Evolutionary conservation across 2,797 vertebrate genomes (phyloP).

Genomic region (Borostomias antarcticus): DNA sequence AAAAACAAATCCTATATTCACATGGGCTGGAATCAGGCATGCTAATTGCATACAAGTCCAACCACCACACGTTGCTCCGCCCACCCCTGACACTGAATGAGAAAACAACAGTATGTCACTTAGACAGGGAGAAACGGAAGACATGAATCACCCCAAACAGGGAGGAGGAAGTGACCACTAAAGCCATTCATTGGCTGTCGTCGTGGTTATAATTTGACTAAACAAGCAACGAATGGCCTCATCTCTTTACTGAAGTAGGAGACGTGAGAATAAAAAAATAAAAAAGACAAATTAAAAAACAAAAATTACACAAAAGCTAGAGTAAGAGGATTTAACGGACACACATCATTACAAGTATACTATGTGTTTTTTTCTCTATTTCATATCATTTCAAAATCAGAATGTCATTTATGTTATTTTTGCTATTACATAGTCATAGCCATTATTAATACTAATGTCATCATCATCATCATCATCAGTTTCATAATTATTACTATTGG

Average conservation of each 20-base stretch:
- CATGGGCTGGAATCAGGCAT: slow-evolving; percentile 54
- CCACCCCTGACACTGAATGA: slow-evolving; percentile 28
- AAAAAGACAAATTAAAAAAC: slow-evolving; percentile 35
- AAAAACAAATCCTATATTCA: slow-evolving; percentile 36
- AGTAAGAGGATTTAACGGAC: slow-evolving; percentile 56
- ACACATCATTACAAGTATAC: slow-evolving; percentile 67
- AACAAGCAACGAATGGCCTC: slow-evolving; percentile 45
- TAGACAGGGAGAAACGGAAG: slow-evolving; percentile 67
- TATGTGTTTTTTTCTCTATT: slow-evolving; percentile 53
- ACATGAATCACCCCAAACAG: slow-evolving; percentile 65
- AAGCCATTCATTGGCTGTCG: slow-evolving; percentile 49
- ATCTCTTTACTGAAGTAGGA: slow-evolving; percentile 45
- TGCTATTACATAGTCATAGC: slow-evolving; percentile 44
- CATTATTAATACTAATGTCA: slow-evolving; percentile 40
- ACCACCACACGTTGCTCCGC: slow-evolving; percentile 22
- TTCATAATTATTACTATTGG: slow-evolving; percentile 67
- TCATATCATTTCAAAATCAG: slow-evolving; percentile 57
- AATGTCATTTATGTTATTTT: slow-evolving; percentile 58
- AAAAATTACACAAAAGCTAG: slow-evolving; percentile 59
- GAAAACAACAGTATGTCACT: slow-evolving; percentile 40
- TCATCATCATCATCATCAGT: slow-evolving; percentile 53
- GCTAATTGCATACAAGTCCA: slow-evolving; percentile 55
- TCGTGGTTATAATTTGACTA: slow-evolving; percentile 21
- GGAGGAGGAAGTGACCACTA: slow-evolving; percentile 56
- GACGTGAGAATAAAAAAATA: slow-evolving; percentile 46